Evolutionary conservation across 2,797 vertebrate species (phyloP).

Genomic region (Epinephelus malabaricus): DNA sequence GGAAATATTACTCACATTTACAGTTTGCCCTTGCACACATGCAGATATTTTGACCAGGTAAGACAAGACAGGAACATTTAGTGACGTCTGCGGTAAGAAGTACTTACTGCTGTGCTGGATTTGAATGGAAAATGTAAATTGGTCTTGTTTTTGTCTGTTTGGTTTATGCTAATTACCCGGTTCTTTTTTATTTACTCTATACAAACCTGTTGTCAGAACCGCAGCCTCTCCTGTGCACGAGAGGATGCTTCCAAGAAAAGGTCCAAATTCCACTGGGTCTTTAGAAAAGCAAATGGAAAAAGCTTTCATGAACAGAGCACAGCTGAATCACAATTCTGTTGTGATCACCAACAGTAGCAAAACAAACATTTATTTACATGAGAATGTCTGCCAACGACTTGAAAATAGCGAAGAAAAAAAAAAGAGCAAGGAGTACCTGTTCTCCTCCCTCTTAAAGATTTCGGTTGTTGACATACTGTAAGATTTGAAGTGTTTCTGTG

Average conservation of each 20-base stretch:
- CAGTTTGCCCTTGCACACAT: constrained; percentile 30
- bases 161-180: constrained; percentile 6
- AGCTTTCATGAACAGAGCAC: background rate
- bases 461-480: constrained; percentile 56
- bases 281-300: constrained; percentile 25
- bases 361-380: constrained; percentile 28
- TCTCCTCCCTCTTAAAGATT: constrained; percentile 39
- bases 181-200: constrained; percentile 28
- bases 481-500: constrained; percentile 41
- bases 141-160: constrained; percentile 14
- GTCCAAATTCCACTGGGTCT: background rate
- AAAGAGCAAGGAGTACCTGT: background rate
- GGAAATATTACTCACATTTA: constrained; percentile 40
- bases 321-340: constrained; percentile 2
- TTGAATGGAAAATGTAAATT: constrained; percentile 5
- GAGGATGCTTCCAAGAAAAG: constrained; percentile 31
- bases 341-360: background rate
- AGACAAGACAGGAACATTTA: constrained; percentile 31
- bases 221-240: constrained; percentile 14
- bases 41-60: constrained; percentile 18
- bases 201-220: constrained; percentile 32
- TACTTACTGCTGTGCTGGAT: background rate
- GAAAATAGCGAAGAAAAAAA: background rate
- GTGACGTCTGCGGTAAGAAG: constrained; percentile 6
- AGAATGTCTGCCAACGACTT: constrained; percentile 14